Percentiles rank a stretch among this genome's conserved stretches.
Conservation (phyloP, 2,888 invertebrate species). For the Pseudanteris insignis region DNA sequence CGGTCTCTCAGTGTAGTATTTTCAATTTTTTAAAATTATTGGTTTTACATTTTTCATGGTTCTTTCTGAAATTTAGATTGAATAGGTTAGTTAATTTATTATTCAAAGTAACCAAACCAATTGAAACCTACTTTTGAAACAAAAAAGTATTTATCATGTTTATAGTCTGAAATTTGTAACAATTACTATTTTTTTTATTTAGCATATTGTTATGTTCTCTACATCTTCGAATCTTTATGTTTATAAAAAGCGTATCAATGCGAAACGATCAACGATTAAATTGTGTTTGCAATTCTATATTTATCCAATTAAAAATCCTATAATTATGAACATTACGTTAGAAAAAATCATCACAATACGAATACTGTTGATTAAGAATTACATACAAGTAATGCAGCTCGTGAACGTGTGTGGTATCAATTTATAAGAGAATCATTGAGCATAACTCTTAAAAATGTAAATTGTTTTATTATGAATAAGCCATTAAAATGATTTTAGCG, state of each 20-base stretch:
- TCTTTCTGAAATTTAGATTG: no score
- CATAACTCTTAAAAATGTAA: slow-evolving; percentile 20
- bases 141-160: no score
- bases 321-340: slow-evolving; percentile 13
- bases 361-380: slow-evolving; percentile 14
- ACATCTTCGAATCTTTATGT: no score
- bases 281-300: not conserved
- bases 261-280: slow-evolving; percentile 10
- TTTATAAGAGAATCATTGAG: slow-evolving; percentile 16
- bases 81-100: no score
- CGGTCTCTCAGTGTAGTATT: no score
- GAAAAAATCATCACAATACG: slow-evolving; percentile 3
- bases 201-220: no score
- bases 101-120: no score
- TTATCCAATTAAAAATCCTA: slow-evolving; percentile 13
- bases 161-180: no score
- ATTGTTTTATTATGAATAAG: not conserved
- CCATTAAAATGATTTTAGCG: slow-evolving; percentile 24
- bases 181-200: no score
- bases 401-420: slow-evolving; percentile 14
- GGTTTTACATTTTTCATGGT: no score
- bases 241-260: slow-evolving; percentile 7
- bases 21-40: no score
- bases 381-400: not conserved
- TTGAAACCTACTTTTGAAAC: no score